Base-by-base conservation (phyloP, 2,888 invertebrate species). In the Chelonus formosanus region DNA sequence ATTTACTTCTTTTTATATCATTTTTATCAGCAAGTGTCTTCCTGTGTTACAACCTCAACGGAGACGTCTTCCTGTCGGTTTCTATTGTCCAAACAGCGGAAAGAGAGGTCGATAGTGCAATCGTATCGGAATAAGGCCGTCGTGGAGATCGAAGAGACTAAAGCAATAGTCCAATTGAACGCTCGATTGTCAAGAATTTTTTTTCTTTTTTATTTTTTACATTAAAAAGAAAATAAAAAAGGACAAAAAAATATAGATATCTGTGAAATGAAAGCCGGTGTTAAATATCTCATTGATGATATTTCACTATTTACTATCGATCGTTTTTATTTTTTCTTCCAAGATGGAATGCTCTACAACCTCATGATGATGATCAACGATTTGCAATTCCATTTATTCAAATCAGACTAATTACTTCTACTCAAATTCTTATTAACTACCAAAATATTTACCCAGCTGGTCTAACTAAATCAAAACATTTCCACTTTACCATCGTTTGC, bases 191-290 rank as follows among this genome's bases (percentile, higher is more conserved):
- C 50, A 55, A 45, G 50, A 61, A 66, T 58, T 66, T 53, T 61
- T 68, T 70, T 68, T 71, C 35, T n/a, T 75, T 70, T 7, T 44
- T 70, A 68, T 71, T 71, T 69, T 62, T 71, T 73, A 70, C 70
- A 72, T 67, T 71, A 50, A 61, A 69, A 71, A 72, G 74, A 74
- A 69, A 71, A 71, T 71, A 65, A 72, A 69, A 70, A 72, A 73
- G 20, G 20, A 20, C 20, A 20, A 20, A 20, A 1, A 20, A 1
- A 20, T 20, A 20, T 35, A 35, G 34, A 53, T 53, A 34, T 5
- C 54, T 34, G 35, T 36, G 48, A 20, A 20, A 20, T 20, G 20
- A 20, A 20, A 20, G 20, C 20, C 20, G 20, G 20, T 20, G 20
- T 20, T 20, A 20, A 20, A 20, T 20, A 20, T 20, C 20, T 20